Evolutionary conservation across 2,888 invertebrate genomes (phyloP).

Genomic region (Monopis laevigella): DNA sequence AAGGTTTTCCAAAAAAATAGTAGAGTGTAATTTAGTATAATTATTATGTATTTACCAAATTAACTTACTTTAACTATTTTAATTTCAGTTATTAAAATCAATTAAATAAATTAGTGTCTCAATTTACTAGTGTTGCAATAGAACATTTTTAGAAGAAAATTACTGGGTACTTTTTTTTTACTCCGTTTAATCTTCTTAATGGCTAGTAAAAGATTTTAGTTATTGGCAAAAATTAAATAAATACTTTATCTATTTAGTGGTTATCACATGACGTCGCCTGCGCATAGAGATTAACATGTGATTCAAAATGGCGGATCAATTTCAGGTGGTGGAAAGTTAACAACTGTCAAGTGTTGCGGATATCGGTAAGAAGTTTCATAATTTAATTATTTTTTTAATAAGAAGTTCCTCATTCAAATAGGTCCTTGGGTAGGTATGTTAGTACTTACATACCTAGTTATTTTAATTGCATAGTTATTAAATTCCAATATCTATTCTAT

Average conservation of each 20-base stretch:
- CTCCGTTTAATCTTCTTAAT: too few relatives aligned
- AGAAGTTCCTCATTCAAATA: too few relatives aligned
- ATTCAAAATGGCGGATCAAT: slow-evolving; percentile 53
- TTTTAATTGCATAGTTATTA: too few relatives aligned
- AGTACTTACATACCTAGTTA: too few relatives aligned
- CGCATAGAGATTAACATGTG: slow-evolving; percentile 53
- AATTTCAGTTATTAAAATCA: neutral
- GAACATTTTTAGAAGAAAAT: neutral
- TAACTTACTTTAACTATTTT: neutral
- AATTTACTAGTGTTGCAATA: slow-evolving; percentile 22
- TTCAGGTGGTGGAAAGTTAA: slow-evolving; percentile 35
- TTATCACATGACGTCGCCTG: slow-evolving; percentile 24
- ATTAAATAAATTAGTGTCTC: slow-evolving; percentile 21
- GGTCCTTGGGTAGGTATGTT: too few relatives aligned
- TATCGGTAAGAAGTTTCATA: slow-evolving; percentile 46
- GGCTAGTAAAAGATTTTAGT: too few relatives aligned
- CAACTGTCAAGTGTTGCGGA: too few relatives aligned
- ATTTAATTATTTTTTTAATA: too few relatives aligned
- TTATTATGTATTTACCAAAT: neutral
- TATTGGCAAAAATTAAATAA: too few relatives aligned
- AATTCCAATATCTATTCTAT: too few relatives aligned
- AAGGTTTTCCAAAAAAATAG: neutral
- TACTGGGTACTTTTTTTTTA: too few relatives aligned
- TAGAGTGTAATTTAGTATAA: neutral
- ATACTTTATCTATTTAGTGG: neutral